Conservation (phyloP, 2,888 invertebrate genomes). For the Incurvaria masculella region DNA sequence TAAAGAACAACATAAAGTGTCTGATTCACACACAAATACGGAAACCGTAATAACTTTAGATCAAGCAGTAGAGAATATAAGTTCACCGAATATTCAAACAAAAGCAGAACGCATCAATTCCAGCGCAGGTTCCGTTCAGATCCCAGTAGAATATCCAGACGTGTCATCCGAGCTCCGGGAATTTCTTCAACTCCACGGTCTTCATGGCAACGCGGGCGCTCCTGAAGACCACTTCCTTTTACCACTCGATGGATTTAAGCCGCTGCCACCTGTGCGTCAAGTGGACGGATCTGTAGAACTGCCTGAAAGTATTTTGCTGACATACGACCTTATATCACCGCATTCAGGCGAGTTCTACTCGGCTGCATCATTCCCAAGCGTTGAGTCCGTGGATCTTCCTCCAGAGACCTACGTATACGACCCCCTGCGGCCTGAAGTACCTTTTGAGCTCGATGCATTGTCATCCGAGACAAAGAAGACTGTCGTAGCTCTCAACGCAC, state of each 20-base stretch:
- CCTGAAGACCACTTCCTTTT: slow-evolving; percentile 36
- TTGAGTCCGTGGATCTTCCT: slow-evolving; percentile 17
- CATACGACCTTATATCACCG: slow-evolving; percentile 39
- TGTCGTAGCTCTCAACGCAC: slow-evolving; percentile 36
- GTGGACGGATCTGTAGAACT: slow-evolving; percentile 39
- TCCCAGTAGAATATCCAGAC: slow-evolving; percentile 1
- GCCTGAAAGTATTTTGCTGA: slow-evolving; percentile 43
- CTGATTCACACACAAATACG: no score
- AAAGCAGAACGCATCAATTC: slow-evolving; percentile 23
- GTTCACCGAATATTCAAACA: slow-evolving; percentile 16
- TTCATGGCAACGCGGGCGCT: slow-evolving; percentile 31
- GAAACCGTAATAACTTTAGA: no score
- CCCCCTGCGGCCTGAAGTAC: slow-evolving; percentile 35
- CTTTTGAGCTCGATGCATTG: slow-evolving; percentile 41
- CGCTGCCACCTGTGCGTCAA: slow-evolving; percentile 37
- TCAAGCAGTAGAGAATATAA: slow-evolving; percentile 4
- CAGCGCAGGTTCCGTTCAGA: slow-evolving; percentile 26
- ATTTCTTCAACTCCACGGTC: slow-evolving; percentile 40
- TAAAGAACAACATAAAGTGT: no score
- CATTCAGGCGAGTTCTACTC: slow-evolving; percentile 21
- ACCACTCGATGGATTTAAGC: slow-evolving; percentile 47
- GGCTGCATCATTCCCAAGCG: slow-evolving; percentile 5
- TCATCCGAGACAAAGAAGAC: slow-evolving; percentile 35
- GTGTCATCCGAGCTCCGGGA: slow-evolving; percentile 34
- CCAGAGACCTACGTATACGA: slow-evolving; percentile 37